Base-by-base conservation (phyloP, 2,797 vertebrate species). In the Enteromius mattozi region DNA sequence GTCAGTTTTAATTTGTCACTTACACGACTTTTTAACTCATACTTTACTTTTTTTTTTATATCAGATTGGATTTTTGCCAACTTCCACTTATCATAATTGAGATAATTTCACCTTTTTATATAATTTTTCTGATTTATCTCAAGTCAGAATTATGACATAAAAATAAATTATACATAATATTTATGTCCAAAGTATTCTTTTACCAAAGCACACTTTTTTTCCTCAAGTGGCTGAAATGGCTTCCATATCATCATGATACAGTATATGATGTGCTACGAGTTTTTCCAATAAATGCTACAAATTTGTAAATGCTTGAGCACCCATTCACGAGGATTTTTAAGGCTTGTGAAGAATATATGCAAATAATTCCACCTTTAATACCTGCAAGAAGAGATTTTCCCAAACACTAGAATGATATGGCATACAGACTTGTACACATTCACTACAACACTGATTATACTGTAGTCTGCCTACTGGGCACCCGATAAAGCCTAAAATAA, bases 261-360 rank as follows among this genome's bases (percentile, higher is more conserved):
- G 27, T 27, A 27, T 69, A 19, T 1, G 13, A 3, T 2, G 14
- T 51, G 54, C 30, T 17, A 5, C 61, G 47, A 19, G 80, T 30
- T 40, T 72, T 35, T 40, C 9, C 2, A 12, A 71, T 21, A 17
- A 45, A 19, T 45, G n/a, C 12, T 45, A 30, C 10, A 24, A 68
- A 56, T 76, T 4, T 47, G 30, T 54, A 49, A 80, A 68, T 68
- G 49, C 17, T 33, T 65, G 21, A 65, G 37, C 70, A 80, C 71
- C 63, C 40, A 56, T 81, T 75, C 30, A 45, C 21, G 3, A 12
- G 33, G 10, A 71, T 71, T 21, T 19, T 45, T 78, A 82, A 86
- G 65, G 80, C 85, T 72, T 54, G 68, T 49, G 33, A 35, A 45
- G 65, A 71, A 79, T 35, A 51, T 51, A 54, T 33, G 16, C 42